Conservation (phyloP, 2,888 invertebrate species). For the Synanthedon andrenaeformis region DNA sequence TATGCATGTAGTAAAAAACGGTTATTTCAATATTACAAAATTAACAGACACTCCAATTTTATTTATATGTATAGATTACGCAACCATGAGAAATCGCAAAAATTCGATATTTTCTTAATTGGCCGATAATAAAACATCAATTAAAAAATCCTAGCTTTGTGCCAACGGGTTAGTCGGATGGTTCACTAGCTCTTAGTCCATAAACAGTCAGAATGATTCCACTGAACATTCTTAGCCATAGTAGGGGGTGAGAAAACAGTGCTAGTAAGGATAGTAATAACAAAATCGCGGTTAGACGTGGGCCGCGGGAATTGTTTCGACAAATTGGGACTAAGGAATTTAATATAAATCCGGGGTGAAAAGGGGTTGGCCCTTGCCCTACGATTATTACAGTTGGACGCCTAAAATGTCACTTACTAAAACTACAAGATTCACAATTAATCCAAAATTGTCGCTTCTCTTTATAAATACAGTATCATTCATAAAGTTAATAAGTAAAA, state of each 20-base stretch:
- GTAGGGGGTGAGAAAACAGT: background rate
- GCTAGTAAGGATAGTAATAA: slow-evolving; percentile 26
- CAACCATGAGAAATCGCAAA: too few species aligned
- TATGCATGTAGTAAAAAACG: too few species aligned
- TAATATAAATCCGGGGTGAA: slow-evolving; percentile 64
- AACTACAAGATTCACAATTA: background rate
- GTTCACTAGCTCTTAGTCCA: too few species aligned
- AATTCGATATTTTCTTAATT: too few species aligned
- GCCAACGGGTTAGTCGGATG: too few species aligned
- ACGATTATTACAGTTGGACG: slow-evolving; percentile 47
- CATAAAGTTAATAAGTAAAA: too few species aligned
- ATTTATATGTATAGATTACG: too few species aligned
- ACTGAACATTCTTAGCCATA: background rate
- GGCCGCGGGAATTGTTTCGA: slow-evolving; percentile 50
- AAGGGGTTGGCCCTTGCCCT: slow-evolving; percentile 48
- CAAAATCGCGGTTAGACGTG: slow-evolving; percentile 44
- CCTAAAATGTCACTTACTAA: slow-evolving; percentile 22
- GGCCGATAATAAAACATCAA: too few species aligned
- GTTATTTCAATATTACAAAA: too few species aligned
- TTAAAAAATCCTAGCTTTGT: too few species aligned
- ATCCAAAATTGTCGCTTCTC: background rate
- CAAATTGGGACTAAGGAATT: slow-evolving; percentile 62
- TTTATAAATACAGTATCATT: too few species aligned
- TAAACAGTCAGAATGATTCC: background rate
- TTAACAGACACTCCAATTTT: too few species aligned